Base-by-base conservation (phyloP, 2,888 invertebrate genomes). In the Drosophila demipolita region DNA sequence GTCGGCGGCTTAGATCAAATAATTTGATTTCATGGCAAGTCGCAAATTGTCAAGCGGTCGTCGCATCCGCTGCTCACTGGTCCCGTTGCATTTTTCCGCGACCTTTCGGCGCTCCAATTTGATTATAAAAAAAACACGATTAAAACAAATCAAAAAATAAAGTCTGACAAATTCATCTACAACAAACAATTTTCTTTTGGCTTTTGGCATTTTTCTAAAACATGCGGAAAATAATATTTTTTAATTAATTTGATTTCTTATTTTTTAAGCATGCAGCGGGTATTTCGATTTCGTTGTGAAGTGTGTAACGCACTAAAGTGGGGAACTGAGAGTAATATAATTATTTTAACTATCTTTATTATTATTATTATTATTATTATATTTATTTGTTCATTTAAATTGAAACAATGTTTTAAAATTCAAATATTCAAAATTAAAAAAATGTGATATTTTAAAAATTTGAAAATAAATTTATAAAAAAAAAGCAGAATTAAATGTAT, bases 1-100 rank as follows among this genome's bases (percentile, higher is more conserved):
- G 69, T 50, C 78, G 82, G 84, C 91, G 91, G 91, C 90, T 80
- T 71, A 91, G 91, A 91, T 91, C 91, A 91, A 91, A 91, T 82
- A 82, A 82, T 90, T 87, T 90, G 91, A 91, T 91, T 91, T 91
- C 91, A 91, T 91, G 91, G 69, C 86, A 91, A 91, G 91, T 91
- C 89, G 88, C 87, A 85, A 87, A 91, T 89, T 91, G 91, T 89
- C 91, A 90, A 89, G 85, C 87, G 80, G 57, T 69, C 77, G 71
- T 76, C 78, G 83, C 87, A 84, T 89, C 87, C 84, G 89, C 79
- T 66, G 12, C 20, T 20, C 45, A 49, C 49, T 26, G 49, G 23
- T 61, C 40, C 67, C 70, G 63, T 55, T 75, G 76, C 75, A 75
- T 68, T 76, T 72, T 66, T 64, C 73, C 2, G 38, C 55, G 29